Conservation (phyloP, 1,140 invertebrate genomes). For the Drosophila repletoides region DNA sequence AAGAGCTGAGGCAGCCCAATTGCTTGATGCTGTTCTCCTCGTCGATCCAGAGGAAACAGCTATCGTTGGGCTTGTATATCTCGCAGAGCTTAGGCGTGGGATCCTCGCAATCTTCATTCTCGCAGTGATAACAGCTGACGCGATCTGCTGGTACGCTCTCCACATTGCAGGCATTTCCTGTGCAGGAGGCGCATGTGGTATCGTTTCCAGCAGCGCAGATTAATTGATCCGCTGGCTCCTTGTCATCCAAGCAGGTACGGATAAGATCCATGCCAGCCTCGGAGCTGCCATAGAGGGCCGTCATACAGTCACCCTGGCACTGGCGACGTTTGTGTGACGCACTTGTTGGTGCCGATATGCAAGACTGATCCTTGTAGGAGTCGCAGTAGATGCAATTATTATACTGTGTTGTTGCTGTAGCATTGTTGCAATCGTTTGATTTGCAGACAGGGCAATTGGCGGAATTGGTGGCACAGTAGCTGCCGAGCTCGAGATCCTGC, state of each 20-base stretch:
- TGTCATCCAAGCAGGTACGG: slow-evolving; percentile 72
- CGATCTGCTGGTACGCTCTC: slow-evolving; percentile 50
- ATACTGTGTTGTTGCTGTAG: slow-evolving; percentile 36
- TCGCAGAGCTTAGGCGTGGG: slow-evolving; percentile 38
- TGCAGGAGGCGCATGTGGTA: slow-evolving; percentile 49
- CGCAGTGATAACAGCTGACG: slow-evolving; percentile 62
- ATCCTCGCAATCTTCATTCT: slow-evolving; percentile 52
- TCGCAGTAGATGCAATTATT: slow-evolving; percentile 71
- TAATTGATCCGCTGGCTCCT: slow-evolving; percentile 52
- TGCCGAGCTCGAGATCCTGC: not conserved
- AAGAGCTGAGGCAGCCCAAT: slow-evolving; percentile 64
- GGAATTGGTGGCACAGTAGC: slow-evolving; percentile 39
- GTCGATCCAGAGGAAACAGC: slow-evolving; percentile 65
- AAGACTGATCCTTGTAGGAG: slow-evolving; percentile 50
- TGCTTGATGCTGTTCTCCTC: slow-evolving; percentile 54
- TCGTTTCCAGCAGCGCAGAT: slow-evolving; percentile 43
- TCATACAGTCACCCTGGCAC: slow-evolving; percentile 73
- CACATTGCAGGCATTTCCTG: slow-evolving; percentile 51
- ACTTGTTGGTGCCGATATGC: slow-evolving; percentile 47
- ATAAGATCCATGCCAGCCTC: slow-evolving; percentile 58
- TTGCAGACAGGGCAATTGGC: slow-evolving; percentile 66
- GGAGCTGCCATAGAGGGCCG: slow-evolving; percentile 58
- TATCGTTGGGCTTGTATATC: slow-evolving; percentile 62
- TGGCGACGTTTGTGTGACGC: slow-evolving; percentile 43
- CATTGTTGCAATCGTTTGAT: slow-evolving; percentile 73